These are phyloP conservation scores for Crotalus viridis DNA, from an alignment of 2,113 vertebrate genomes.

Conservation along the genomic window DNA sequence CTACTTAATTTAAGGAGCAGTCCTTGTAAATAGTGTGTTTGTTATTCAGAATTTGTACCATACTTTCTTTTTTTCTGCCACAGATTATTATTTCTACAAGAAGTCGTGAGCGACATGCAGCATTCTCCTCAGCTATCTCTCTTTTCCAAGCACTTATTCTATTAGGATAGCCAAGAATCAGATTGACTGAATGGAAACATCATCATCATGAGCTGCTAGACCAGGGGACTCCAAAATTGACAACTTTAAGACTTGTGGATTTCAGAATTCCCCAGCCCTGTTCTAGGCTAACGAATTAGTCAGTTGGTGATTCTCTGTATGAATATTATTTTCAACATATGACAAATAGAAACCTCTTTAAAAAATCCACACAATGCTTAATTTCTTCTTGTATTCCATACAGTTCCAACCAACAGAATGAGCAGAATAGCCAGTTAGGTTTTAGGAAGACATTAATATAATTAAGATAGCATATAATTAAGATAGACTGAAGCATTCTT, in stretches of 20 bases:
- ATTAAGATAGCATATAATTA: neutral
- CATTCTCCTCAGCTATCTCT: neutral
- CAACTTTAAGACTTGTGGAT: neutral
- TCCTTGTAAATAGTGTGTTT: neutral
- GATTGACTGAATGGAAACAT: neutral
- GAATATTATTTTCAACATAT: neutral
- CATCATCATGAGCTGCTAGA: neutral
- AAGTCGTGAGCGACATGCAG: neutral
- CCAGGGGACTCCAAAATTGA: neutral
- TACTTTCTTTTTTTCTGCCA: neutral
- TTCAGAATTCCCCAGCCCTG: neutral
- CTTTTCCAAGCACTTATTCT: neutral
- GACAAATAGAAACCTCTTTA: neutral
- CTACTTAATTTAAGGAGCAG: constrained; percentile 18
- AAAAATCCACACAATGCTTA: neutral
- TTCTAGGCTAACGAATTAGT: neutral
- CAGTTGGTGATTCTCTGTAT: neutral
- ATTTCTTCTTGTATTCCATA: neutral
- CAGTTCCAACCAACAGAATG: neutral
- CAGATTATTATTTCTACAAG: constrained; percentile 1
- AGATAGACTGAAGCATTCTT: neutral
- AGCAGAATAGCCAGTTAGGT: neutral
- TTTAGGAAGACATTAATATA: neutral
- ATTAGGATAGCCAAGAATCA: neutral
- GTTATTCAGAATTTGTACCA: neutral